Conservation (phyloP, 1,140 invertebrate species). For the Hylaeus volcanicus region DNA sequence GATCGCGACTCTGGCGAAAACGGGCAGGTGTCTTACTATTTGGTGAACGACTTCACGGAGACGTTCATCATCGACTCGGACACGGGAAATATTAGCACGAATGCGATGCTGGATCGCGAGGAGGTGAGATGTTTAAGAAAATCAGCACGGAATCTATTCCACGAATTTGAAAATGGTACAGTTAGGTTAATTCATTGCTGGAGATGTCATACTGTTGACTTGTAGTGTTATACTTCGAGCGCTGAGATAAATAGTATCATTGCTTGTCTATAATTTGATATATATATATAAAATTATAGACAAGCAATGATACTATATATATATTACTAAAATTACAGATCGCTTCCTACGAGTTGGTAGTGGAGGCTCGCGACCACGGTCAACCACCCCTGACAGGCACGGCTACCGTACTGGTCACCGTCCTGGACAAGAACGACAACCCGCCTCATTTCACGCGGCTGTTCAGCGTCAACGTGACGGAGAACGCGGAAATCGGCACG, state of each 20-base stretch:
- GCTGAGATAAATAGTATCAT: no score
- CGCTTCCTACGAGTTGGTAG: slow-evolving; percentile 90
- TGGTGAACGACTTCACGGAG: slow-evolving; percentile 88
- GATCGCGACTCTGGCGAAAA: slow-evolving; percentile 94
- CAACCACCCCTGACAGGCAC: slow-evolving; percentile 90
- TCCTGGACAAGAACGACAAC: slow-evolving; percentile 97
- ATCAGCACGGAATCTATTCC: no score
- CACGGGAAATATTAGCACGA: slow-evolving; percentile 93
- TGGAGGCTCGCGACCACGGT: slow-evolving; percentile 94
- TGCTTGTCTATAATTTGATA: no score
- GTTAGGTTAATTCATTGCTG: no score
- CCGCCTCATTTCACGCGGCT: slow-evolving; percentile 94
- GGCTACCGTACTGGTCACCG: slow-evolving; percentile 90
- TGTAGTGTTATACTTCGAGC: no score
- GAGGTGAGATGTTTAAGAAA: slow-evolving; percentile 73
- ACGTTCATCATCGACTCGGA: slow-evolving; percentile 90
- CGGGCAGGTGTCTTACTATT: slow-evolving; percentile 89
- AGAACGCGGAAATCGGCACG: slow-evolving; percentile 95
- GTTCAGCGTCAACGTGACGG: slow-evolving; percentile 96
- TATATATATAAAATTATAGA: no score
- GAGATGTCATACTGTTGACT: no score
- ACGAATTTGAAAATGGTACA: no score
- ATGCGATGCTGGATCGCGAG: slow-evolving; percentile 92
- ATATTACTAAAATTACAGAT: slow-evolving; percentile 73
- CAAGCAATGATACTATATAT: no score